These are phyloP conservation scores for Centropus unirufus DNA, from an alignment of 2,113 vertebrate genomes.

Conservation along the genomic window DNA sequence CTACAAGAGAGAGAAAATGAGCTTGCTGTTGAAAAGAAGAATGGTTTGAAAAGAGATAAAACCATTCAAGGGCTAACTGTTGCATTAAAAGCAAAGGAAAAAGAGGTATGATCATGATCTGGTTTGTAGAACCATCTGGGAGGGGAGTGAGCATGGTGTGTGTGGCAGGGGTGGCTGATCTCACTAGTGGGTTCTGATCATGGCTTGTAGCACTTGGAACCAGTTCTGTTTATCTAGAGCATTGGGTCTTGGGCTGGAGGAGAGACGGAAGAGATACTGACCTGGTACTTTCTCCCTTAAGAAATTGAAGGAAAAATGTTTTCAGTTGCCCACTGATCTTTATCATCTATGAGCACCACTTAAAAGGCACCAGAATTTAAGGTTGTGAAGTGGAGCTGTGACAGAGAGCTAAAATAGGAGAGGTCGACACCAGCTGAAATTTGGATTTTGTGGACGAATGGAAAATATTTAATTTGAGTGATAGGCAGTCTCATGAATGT, in stretches of 20 bases:
- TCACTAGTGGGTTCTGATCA: neutral
- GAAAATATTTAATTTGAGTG: neutral
- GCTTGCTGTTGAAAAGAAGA: slow-evolving; percentile 88
- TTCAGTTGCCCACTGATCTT: neutral
- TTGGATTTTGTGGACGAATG: neutral
- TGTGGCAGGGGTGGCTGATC: neutral
- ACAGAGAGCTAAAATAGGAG: neutral
- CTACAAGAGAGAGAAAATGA: slow-evolving; percentile 86
- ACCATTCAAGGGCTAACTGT: slow-evolving; percentile 93
- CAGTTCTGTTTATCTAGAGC: neutral
- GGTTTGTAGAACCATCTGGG: neutral
- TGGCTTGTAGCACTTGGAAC: neutral
- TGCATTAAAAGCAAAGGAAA: slow-evolving; percentile 90
- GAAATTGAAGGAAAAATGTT: neutral
- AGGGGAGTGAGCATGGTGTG: neutral
- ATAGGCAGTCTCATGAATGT: neutral
- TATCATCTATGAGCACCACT: slow-evolving; percentile 21
- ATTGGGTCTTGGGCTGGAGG: neutral
- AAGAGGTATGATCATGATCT: slow-evolving; percentile 79
- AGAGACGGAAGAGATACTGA: neutral
- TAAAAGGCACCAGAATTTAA: neutral
- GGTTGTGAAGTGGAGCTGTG: neutral
- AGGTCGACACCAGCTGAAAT: neutral
- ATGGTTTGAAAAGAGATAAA: slow-evolving; percentile 94
- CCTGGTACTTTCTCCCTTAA: neutral